Evolutionary conservation across 2,113 vertebrate genomes (phyloP).

Genomic region (Mus pahari): DNA sequence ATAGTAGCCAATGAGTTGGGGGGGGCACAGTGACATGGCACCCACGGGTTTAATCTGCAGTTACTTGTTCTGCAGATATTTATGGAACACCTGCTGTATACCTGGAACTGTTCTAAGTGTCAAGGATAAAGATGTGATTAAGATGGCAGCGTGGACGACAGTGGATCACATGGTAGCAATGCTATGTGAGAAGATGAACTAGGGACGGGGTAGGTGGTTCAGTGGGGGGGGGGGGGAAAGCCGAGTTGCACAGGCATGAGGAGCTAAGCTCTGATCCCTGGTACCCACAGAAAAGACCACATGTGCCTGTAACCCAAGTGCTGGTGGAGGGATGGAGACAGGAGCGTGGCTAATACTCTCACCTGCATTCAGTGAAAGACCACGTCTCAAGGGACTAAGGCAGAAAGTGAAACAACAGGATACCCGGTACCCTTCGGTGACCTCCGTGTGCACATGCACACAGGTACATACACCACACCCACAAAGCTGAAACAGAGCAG

Average conservation of each 20-base stretch:
- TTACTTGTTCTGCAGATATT: conserved; percentile 38
- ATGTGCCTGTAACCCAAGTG: background rate
- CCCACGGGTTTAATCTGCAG: conserved; percentile 36
- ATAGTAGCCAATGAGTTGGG: background rate
- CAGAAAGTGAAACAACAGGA: background rate
- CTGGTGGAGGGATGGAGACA: background rate
- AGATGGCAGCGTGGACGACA: background rate
- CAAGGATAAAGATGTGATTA: background rate
- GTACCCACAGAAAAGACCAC: background rate
- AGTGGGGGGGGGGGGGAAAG: background rate
- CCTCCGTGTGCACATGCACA: background rate
- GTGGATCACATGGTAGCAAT: background rate
- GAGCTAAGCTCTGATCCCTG: background rate
- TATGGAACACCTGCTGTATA: conserved; percentile 29
- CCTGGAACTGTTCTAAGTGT: background rate
- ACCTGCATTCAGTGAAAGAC: background rate
- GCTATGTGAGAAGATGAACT: background rate
- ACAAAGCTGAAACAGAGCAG: background rate
- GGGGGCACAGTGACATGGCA: background rate
- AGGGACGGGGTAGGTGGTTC: background rate
- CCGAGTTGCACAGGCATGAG: background rate
- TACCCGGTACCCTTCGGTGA: background rate
- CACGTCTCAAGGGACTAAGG: background rate
- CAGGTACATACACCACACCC: no score
- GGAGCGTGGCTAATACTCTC: background rate